phyloP scores from a whole-genome alignment of 1,140 invertebrate species.

The Drusus annulatus region DNA sequence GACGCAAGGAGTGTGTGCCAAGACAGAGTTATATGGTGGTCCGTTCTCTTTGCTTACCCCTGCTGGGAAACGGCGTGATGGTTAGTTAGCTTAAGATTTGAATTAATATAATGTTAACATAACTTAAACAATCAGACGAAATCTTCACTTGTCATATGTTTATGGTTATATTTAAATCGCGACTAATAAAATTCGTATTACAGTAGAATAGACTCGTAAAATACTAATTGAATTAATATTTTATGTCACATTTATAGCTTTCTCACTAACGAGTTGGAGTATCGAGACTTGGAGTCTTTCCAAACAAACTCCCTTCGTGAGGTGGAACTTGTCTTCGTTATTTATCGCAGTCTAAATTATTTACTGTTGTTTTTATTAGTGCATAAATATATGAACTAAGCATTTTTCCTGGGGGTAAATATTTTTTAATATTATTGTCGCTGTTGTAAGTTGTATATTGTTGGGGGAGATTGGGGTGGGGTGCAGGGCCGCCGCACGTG shows the following conservation, averaged over 20 bases:
- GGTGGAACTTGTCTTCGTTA: constrained; percentile 53
- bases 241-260: constrained; percentile 30
- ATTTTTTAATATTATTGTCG: constrained; percentile 54
- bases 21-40: too few relatives aligned
- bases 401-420: constrained; percentile 46
- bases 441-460: constrained; percentile 1
- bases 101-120: too few relatives aligned
- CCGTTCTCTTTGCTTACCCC: too few relatives aligned
- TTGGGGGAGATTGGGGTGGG: too few relatives aligned
- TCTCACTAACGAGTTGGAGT: constrained; percentile 24
- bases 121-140: too few relatives aligned
- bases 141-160: constrained; percentile 4
- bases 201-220: constrained; percentile 13
- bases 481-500: too few relatives aligned
- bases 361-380: constrained; percentile 56
- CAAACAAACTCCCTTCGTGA: constrained; percentile 21
- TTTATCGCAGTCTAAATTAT: constrained; percentile 52
- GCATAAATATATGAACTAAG: constrained; percentile 50
- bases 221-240: constrained; percentile 40
- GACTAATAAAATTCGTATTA: not conserved
- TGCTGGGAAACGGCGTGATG: too few relatives aligned
- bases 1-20: too few relatives aligned
- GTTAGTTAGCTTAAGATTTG: too few relatives aligned
- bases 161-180: not conserved
- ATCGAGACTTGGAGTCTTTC: constrained; percentile 32